Base-by-base conservation (phyloP, 53 echinoderm and acorn worm species). In the Mesocentrotus franciscanus region DNA sequence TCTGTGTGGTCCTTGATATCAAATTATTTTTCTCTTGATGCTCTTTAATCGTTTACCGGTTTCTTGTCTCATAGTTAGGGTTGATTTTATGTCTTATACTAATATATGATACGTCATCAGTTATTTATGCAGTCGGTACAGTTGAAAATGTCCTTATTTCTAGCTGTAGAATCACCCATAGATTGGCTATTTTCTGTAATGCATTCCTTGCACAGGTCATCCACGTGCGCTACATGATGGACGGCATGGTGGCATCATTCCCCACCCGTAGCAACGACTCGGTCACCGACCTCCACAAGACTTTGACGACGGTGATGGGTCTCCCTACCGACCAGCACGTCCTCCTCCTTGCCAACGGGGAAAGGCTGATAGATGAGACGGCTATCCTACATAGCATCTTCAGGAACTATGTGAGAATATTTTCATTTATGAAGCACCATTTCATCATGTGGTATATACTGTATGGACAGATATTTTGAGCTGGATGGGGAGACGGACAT, bases 151-250 rank as follows among this genome's bases (percentile, higher is more conserved):
- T n/a, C n/a, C 24, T 26, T 6, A 17, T 71, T 26, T 71, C 29
- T 9, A 22, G n/a, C 26, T 29, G 8, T 71, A n/a, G 26, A 71
- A 29, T n/a, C n/a, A 11, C 71, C 16, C 27, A 11, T 26, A 12
- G 11, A 76, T 76, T 4, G 30, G 30, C 33, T 33, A 30, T 76
- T 76, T 61, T 27, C n/a, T n/a, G n/a, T n/a, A n/a, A n/a, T n/a
- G n/a, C 10, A 9, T 71, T 6, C 71, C n/a, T 61, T 71, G 71
- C 39, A 20, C 76, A 93, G 93, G 22, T 93, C 24, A 59, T 93
- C 42, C 56, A 93, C 8, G 93, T 93, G 4, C 58, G 93, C 26
- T 57, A 14, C 17, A 93, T 93, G 93, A 93, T 76, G 39, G 93
- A 93, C 26, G 76, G 75, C 10, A 55, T n/a, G 26, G 2, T 72